Evolutionary conservation across 2,113 vertebrate genomes (phyloP).

Genomic region (Pangasianodon gigas): DNA sequence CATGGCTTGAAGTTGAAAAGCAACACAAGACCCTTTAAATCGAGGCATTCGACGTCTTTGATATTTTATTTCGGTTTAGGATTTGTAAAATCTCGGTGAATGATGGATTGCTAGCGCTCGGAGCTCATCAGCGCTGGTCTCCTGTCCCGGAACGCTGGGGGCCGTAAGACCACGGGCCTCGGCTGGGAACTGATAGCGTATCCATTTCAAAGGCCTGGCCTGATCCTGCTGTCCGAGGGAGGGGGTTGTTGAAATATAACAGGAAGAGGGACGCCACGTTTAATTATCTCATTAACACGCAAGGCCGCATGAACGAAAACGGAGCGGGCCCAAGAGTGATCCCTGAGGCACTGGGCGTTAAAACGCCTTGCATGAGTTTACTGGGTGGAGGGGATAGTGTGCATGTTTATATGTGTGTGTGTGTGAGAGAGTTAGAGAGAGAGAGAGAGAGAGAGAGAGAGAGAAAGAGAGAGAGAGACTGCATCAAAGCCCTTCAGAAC

Average conservation of each 20-base stretch:
- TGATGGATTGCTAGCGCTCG: slow-evolving; percentile 60
- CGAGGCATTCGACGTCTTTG: slow-evolving; percentile 38
- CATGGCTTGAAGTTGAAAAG: slow-evolving; percentile 56
- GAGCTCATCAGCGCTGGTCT: slow-evolving; percentile 58
- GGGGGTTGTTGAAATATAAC: slow-evolving; percentile 67
- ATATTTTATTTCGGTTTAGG: slow-evolving; percentile 50
- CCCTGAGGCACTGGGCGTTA: slow-evolving; percentile 52
- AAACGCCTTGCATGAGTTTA: slow-evolving; percentile 41
- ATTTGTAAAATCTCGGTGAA: slow-evolving; percentile 43
- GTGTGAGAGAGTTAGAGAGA: background rate
- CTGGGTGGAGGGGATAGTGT: slow-evolving; percentile 41
- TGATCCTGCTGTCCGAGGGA: slow-evolving; percentile 58
- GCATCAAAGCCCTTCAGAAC: slow-evolving; percentile 53
- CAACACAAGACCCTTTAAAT: slow-evolving; percentile 52
- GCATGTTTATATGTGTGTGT: slow-evolving; percentile 24
- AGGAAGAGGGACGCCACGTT: slow-evolving; percentile 73
- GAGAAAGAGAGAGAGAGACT: background rate
- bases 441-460: background rate
- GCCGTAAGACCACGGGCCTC: slow-evolving; percentile 42
- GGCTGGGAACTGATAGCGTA: slow-evolving; percentile 58
- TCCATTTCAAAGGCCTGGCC: slow-evolving; percentile 70
- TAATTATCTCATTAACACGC: slow-evolving; percentile 81
- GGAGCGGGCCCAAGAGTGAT: slow-evolving; percentile 45
- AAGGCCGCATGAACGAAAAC: slow-evolving; percentile 53
- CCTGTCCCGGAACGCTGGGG: slow-evolving; percentile 44